Evolutionary conservation across 2,797 vertebrate species (phyloP).

Genomic region (Catostomus latipinnis): DNA sequence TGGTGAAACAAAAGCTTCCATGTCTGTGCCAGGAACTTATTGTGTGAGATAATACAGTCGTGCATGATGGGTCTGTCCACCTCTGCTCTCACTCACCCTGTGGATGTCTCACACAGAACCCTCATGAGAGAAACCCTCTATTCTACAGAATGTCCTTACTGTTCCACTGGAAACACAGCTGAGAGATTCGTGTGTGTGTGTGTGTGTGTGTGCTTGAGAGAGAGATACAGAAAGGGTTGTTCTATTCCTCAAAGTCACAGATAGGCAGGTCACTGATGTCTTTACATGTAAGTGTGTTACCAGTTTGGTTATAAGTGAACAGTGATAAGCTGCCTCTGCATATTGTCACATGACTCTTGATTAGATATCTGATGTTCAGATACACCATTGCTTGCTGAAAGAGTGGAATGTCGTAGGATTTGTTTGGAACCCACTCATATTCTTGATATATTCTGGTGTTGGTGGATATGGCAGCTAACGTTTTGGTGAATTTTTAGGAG

Average conservation of each 20-base stretch:
- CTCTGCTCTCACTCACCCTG: slow-evolving; percentile 43
- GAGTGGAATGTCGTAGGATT: not conserved
- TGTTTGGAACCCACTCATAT: too few species aligned
- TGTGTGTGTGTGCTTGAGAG: not conserved
- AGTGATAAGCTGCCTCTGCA: not conserved
- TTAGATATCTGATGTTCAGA: slow-evolving; percentile 24
- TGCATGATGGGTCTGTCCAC: slow-evolving; percentile 15
- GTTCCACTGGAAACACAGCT: slow-evolving; percentile 40
- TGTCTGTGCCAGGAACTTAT: slow-evolving; percentile 46
- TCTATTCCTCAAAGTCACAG: not conserved
- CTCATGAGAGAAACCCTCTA: slow-evolving; percentile 69
- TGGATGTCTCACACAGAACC: slow-evolving; percentile 8
- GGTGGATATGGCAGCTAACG: too few species aligned
- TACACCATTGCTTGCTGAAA: not conserved
- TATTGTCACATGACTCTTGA: not conserved
- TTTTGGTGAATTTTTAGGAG: too few species aligned
- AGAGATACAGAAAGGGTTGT: slow-evolving; percentile 23
- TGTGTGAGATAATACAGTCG: slow-evolving; percentile 27
- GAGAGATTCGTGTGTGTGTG: slow-evolving; percentile 1
- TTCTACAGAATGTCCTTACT: slow-evolving; percentile 70
- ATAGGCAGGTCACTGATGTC: slow-evolving; percentile 5
- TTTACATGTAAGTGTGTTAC: slow-evolving; percentile 26
- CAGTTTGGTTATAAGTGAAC: not conserved
- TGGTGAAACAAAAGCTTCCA: slow-evolving; percentile 27
- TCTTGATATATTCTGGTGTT: not conserved